These are phyloP conservation scores for Athrips mouffetella DNA, from an alignment of 2,888 invertebrate species.

Conservation along the genomic window DNA sequence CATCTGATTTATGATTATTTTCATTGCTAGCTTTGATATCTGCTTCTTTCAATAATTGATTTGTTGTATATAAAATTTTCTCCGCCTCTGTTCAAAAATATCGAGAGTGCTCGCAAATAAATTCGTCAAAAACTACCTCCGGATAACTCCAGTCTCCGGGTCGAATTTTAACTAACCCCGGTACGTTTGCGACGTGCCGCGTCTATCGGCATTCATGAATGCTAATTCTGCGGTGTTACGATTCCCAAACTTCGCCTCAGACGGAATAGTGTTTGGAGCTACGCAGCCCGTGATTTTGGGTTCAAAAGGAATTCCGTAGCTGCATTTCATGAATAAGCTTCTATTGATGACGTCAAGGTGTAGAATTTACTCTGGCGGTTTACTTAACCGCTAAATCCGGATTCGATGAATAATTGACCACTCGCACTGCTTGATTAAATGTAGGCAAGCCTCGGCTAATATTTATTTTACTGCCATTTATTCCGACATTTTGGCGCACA, in stretches of 20 bases:
- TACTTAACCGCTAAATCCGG: not conserved
- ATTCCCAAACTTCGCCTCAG: slow-evolving; percentile 13
- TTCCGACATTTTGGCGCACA: not conserved
- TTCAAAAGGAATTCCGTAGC: slow-evolving; percentile 19
- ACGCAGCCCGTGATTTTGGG: slow-evolving; percentile 16
- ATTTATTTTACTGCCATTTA: not conserved
- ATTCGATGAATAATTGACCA: slow-evolving; percentile 11
- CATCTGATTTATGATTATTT: no score
- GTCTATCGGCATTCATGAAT: slow-evolving; percentile 42
- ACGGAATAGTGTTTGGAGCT: slow-evolving; percentile 16
- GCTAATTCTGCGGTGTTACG: slow-evolving; percentile 35
- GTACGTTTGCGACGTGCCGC: slow-evolving; percentile 18
- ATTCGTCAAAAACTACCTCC: slow-evolving; percentile 47
- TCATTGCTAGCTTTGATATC: no score
- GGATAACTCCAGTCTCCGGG: slow-evolving; percentile 40
- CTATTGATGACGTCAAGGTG: slow-evolving; percentile 8
- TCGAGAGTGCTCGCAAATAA: slow-evolving; percentile 16
- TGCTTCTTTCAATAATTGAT: no score
- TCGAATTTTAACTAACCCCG: slow-evolving; percentile 45
- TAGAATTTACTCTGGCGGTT: slow-evolving; percentile 6
- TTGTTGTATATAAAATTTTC: not conserved
- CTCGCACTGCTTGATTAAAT: slow-evolving; percentile 6
- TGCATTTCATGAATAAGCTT: slow-evolving; percentile 18
- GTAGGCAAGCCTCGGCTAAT: not conserved
- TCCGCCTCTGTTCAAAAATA: not conserved